A percentile compares a stretch with the other conserved stretches of the same genome.
Evolutionary conservation across 1,140 invertebrate genomes (phyloP).

Genomic region (Theocolax elegans): DNA sequence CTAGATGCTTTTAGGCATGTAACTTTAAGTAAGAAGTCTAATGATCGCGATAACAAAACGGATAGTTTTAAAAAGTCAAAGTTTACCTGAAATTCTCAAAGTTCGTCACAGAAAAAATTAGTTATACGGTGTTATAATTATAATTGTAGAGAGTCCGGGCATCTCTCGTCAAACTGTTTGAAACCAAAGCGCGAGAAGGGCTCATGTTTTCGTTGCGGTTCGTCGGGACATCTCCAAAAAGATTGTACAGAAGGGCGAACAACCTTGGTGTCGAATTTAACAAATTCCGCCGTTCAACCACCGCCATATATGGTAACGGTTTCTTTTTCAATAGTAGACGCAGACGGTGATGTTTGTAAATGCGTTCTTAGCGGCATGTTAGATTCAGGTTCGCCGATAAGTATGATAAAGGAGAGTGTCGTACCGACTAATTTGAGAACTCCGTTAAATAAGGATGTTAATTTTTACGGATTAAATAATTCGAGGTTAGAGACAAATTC

Average conservation of each 20-base stretch:
- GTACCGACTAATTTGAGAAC: too few relatives aligned
- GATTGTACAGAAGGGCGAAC: slow-evolving; percentile 13
- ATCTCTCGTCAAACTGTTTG: neutral
- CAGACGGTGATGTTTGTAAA: neutral
- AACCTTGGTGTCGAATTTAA: neutral
- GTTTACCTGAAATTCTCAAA: too few relatives aligned
- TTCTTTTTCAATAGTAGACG: neutral
- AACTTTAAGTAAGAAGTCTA: neutral
- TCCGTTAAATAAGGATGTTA: too few relatives aligned
- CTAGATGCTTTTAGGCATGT: slow-evolving; percentile 29
- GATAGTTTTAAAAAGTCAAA: neutral
- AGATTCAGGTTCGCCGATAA: too few relatives aligned
- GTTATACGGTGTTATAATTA: neutral
- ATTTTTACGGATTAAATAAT: too few relatives aligned
- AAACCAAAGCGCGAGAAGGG: neutral
- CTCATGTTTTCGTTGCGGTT: slow-evolving; percentile 27
- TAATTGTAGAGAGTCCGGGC: neutral
- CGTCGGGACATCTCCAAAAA: neutral
- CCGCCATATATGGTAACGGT: neutral
- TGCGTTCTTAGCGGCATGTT: neutral
- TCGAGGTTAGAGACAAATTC: too few relatives aligned
- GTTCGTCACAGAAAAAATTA: too few relatives aligned
- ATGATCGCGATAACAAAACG: neutral
- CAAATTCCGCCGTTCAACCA: neutral
- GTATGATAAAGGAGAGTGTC: too few relatives aligned